These are phyloP conservation scores for Psammodynastes pulverulentus DNA, from an alignment of 2,113 vertebrate genomes.

Conservation along the genomic window DNA sequence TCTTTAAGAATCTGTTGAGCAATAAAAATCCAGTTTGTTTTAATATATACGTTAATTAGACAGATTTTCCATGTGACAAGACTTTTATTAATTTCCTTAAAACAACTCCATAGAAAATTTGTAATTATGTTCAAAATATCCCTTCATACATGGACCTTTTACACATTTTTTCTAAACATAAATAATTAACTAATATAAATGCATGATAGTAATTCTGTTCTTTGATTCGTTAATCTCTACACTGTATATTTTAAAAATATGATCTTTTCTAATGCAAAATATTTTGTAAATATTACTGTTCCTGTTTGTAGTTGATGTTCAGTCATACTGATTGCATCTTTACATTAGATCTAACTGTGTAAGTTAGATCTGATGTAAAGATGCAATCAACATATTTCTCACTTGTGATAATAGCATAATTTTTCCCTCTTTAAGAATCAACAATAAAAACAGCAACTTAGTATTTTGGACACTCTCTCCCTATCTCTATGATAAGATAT, in stretches of 20 bases:
- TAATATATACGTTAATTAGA: not conserved
- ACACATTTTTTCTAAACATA: not conserved
- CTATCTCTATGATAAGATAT: too few relatives aligned
- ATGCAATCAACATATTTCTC: not conserved
- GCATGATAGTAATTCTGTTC: not conserved
- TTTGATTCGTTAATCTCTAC: not conserved
- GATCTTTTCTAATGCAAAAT: not conserved
- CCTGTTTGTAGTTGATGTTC: not conserved
- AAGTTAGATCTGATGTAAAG: not conserved
- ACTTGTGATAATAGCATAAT: not conserved
- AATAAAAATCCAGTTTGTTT: not conserved
- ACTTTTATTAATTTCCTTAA: not conserved
- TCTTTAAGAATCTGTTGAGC: not conserved
- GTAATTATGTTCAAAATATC: not conserved
- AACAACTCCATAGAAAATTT: not conserved
- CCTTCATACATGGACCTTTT: not conserved
- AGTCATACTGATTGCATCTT: too few relatives aligned
- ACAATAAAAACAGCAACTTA: too few relatives aligned
- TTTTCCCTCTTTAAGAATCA: not conserved
- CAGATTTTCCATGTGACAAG: not conserved
- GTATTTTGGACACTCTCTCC: too few relatives aligned
- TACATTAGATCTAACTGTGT: too few relatives aligned
- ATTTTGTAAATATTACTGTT: not conserved
- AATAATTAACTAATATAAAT: not conserved
- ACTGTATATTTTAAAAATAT: not conserved